These are phyloP conservation scores for Chaetops frenatus DNA, from an alignment of 2,113 vertebrate species.

Conservation along the genomic window DNA sequence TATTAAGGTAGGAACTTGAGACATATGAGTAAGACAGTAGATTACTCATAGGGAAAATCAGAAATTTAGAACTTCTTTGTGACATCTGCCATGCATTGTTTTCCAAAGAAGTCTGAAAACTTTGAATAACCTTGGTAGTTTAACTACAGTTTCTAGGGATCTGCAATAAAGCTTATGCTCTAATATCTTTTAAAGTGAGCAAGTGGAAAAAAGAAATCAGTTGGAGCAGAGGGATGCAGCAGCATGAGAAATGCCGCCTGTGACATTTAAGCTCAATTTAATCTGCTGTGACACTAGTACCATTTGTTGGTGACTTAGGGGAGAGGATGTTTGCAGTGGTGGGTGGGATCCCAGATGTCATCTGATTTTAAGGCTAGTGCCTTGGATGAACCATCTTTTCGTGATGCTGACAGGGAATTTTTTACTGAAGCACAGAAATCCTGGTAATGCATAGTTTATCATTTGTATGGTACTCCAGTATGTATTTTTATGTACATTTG, in stretches of 20 bases:
- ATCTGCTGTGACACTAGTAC: slow-evolving; percentile 19
- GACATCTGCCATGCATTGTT: neutral
- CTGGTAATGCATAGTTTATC: neutral
- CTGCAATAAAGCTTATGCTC: neutral
- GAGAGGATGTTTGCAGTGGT: neutral
- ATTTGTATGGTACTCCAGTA: neutral
- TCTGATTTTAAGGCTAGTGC: neutral
- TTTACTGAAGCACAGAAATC: neutral
- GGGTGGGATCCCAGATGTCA: neutral
- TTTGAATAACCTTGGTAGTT: slow-evolving; percentile 25
- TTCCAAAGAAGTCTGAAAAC: neutral
- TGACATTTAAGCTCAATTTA: slow-evolving; percentile 46
- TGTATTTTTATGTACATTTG: too few species aligned
- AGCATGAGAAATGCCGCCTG: neutral
- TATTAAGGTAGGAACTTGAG: neutral
- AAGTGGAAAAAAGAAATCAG: neutral
- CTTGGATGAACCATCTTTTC: neutral
- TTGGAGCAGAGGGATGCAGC: neutral
- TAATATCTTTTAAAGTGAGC: neutral
- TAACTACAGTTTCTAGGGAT: slow-evolving; percentile 15
- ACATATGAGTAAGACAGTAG: neutral
- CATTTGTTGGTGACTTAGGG: slow-evolving; percentile 27
- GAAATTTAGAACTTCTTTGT: neutral
- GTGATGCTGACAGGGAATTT: neutral
- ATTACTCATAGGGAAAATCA: neutral